A percentile compares a stretch with the other conserved stretches of the same genome.
phyloP scores from a whole-genome alignment of 2,888 invertebrate species.

The Epinotia ramella region DNA sequence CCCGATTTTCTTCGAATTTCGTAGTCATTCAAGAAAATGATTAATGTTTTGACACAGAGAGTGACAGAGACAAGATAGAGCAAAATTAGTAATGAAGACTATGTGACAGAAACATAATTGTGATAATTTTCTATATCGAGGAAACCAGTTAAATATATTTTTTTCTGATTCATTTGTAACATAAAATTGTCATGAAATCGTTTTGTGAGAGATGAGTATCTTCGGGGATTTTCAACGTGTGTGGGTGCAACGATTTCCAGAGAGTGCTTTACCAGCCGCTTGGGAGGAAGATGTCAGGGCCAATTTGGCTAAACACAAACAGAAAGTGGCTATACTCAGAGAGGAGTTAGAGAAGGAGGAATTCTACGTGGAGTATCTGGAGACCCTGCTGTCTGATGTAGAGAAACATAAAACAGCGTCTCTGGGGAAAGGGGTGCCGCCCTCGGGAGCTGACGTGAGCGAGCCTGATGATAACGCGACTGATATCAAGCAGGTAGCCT shows the following conservation, averaged over 20 bases:
- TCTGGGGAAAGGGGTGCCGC: conserved; percentile 80
- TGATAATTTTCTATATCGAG: conserved; percentile 45
- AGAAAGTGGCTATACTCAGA: conserved; percentile 91
- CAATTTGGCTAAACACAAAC: conserved; percentile 95
- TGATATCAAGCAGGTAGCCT: conserved; percentile 79
- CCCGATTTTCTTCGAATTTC: not conserved
- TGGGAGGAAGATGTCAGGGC: conserved; percentile 97
- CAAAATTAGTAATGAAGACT: conserved; percentile 45
- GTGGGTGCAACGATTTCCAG: conserved; percentile 96
- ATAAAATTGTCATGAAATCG: conserved; percentile 83
- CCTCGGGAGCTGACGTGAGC: conserved; percentile 76
- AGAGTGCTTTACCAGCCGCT: conserved; percentile 95
- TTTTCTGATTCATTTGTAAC: conserved; percentile 64
- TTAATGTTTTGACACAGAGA: conserved; percentile 42
- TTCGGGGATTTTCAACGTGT: conserved; percentile 96
- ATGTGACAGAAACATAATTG: conserved; percentile 46
- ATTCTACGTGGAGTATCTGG: conserved; percentile 95
- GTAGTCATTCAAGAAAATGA: conserved; percentile 22
- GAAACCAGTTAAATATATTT: conserved; percentile 48
- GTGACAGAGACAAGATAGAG: conserved; percentile 40
- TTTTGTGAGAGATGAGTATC: conserved; percentile 91
- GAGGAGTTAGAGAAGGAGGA: conserved; percentile 96
- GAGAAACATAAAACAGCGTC: conserved; percentile 90
- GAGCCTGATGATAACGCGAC: conserved; percentile 77
- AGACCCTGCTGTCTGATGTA: conserved; percentile 93